A percentile compares a stretch with the other conserved stretches of the same genome.
phyloP scores from a whole-genome alignment of 2,113 vertebrate genomes.

The Neomonachus schauinslandi region DNA sequence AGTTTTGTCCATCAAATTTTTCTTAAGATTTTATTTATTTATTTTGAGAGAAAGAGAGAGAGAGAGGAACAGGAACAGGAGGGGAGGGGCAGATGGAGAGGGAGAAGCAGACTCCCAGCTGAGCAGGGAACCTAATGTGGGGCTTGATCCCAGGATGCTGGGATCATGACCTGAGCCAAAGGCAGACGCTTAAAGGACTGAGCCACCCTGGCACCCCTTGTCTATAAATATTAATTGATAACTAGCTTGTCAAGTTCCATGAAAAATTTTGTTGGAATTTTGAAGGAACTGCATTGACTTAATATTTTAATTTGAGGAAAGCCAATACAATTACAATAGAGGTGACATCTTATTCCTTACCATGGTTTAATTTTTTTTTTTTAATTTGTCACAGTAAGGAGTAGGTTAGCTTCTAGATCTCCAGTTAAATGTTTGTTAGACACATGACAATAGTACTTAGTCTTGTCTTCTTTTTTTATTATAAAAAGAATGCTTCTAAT shows the following conservation, averaged over 20 bases:
- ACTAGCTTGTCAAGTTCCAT: neutral
- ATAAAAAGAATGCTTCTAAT: neutral
- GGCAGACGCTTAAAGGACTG: too few relatives aligned
- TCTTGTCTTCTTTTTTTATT: neutral
- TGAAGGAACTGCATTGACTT: neutral
- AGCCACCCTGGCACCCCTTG: neutral
- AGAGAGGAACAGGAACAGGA: too few relatives aligned
- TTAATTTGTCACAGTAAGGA: neutral
- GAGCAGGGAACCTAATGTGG: too few relatives aligned
- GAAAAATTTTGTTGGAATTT: neutral
- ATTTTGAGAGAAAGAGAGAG: too few relatives aligned
- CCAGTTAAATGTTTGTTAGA: neutral
- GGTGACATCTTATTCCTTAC: neutral
- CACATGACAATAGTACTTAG: neutral
- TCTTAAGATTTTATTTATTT: too few relatives aligned
- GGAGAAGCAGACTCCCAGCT: too few relatives aligned
- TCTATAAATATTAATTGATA: neutral
- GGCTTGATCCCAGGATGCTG: too few relatives aligned
- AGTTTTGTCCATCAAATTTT: neutral
- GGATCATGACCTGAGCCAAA: too few relatives aligned
- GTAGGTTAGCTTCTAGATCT: neutral
- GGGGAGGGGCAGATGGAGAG: too few relatives aligned
- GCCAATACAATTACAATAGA: neutral
- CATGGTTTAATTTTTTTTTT: neutral
- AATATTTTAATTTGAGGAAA: neutral